These are phyloP conservation scores for Pachyseris speciosa DNA, from an alignment of 64 coral and sea anemone genomes.

Conservation along the genomic window DNA sequence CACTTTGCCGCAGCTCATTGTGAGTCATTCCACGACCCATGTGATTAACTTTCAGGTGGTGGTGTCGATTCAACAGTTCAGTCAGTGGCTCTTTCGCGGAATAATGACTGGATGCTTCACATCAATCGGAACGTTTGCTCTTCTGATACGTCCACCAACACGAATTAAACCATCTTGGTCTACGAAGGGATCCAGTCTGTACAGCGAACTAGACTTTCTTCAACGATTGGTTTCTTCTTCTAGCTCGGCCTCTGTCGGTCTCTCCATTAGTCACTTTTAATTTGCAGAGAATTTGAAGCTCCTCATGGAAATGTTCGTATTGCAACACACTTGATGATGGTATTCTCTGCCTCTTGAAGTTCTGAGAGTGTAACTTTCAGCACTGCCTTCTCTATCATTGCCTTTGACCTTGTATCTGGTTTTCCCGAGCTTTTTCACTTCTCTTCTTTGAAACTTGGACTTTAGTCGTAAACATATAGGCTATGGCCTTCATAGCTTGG, in stretches of 20 bases:
- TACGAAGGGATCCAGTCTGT: constrained; percentile 20
- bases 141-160: constrained; percentile 25
- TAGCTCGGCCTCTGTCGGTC: background rate
- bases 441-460: background rate
- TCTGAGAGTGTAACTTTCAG: background rate
- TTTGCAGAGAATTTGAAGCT: background rate
- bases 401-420: background rate
- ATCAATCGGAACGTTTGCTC: background rate
- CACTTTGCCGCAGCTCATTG: background rate
- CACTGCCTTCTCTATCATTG: background rate
- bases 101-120: constrained; percentile 14
- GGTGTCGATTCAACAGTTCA: constrained; percentile 14
- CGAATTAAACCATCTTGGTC: constrained; percentile 23
- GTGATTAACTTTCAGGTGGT: constrained; percentile 20
- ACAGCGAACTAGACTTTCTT: background rate
- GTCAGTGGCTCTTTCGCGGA: constrained; percentile 24
- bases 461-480: constrained; percentile 6
- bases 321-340: constrained; percentile 54
- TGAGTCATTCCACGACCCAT: constrained; percentile 3
- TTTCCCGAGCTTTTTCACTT: background rate
- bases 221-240: background rate
- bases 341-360: constrained; percentile 41
- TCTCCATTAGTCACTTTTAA: background rate
- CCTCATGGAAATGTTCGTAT: constrained; percentile 13
- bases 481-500: constrained; percentile 34